Evolutionary conservation across 2,113 vertebrate genomes (phyloP).

Genomic region (Paralichthys olivaceus): DNA sequence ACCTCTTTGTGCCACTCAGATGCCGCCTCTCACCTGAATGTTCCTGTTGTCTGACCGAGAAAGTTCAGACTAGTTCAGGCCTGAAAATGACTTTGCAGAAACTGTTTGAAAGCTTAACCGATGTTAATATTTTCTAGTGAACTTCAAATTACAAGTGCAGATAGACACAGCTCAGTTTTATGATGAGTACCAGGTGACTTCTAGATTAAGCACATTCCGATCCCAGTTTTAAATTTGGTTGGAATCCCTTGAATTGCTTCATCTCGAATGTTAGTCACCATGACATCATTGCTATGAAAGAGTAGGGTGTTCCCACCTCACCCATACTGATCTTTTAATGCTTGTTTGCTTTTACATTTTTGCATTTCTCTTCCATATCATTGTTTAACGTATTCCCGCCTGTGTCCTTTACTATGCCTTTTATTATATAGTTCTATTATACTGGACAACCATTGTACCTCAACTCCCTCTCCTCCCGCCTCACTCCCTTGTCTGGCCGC

Average conservation of each 20-base stretch:
- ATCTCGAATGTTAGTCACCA: not conserved
- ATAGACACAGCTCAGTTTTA: too few relatives aligned
- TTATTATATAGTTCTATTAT: conserved; percentile 14
- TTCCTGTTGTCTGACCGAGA: too few relatives aligned
- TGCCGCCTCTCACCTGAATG: too few relatives aligned
- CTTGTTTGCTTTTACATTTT: not conserved
- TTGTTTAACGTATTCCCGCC: not conserved
- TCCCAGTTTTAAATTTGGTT: not conserved
- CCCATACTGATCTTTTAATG: not conserved
- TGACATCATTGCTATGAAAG: not conserved
- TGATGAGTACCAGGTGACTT: too few relatives aligned
- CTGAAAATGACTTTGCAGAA: too few relatives aligned
- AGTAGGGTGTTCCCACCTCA: not conserved
- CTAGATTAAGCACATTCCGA: not conserved
- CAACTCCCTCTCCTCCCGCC: conserved; percentile 8
- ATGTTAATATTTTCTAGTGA: too few relatives aligned
- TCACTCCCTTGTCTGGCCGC: conserved; percentile 15
- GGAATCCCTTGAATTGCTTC: not conserved
- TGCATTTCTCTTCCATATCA: not conserved
- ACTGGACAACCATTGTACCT: conserved; percentile 15
- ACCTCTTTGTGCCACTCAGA: too few relatives aligned
- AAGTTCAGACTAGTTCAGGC: too few relatives aligned
- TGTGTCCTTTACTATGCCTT: conserved; percentile 3
- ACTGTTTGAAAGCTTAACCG: too few relatives aligned
- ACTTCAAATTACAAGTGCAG: too few relatives aligned